These are phyloP conservation scores for Caerostris extrusa DNA, from an alignment of 1,140 invertebrate genomes.

Conservation along the genomic window DNA sequence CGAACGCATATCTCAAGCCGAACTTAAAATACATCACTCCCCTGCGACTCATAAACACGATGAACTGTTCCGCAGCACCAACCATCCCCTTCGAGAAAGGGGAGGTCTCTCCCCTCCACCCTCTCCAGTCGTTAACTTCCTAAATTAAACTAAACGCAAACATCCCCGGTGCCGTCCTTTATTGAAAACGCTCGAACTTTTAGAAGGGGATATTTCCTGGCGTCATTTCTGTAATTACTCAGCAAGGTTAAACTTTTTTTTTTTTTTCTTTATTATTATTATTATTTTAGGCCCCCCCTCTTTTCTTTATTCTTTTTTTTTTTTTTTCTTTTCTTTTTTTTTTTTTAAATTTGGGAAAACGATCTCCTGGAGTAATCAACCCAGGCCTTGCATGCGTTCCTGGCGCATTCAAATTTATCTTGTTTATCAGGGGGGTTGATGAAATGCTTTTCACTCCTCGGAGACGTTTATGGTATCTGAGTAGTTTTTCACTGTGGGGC, in stretches of 20 bases:
- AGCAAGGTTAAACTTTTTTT: constrained; percentile 46
- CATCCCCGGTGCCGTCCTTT: constrained; percentile 27
- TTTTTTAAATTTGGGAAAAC: neutral
- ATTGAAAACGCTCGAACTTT: constrained; percentile 48
- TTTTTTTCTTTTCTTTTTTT: neutral
- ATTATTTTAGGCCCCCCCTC: neutral
- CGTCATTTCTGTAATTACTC: constrained; percentile 65
- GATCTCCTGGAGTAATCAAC: constrained; percentile 29
- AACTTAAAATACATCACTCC: constrained; percentile 36
- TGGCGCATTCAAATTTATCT: constrained; percentile 68
- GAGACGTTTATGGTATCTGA: constrained; percentile 46
- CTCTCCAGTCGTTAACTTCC: constrained; percentile 35
- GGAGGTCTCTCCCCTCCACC: neutral
- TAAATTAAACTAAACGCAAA: constrained; percentile 58
- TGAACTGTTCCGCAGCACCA: neutral
- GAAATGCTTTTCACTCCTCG: constrained; percentile 32
- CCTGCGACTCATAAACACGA: constrained; percentile 36
- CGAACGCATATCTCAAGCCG: constrained; percentile 22
- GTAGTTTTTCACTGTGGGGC: constrained; percentile 13
- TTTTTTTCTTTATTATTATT: neutral
- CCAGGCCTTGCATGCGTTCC: constrained; percentile 24
- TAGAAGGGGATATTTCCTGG: constrained; percentile 30
- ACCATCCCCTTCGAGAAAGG: neutral
- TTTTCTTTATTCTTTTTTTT: neutral
- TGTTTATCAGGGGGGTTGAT: constrained; percentile 65